Evolutionary conservation across 1,140 invertebrate genomes (phyloP), one percentile per base, ranked within the genome.

Genomic region (Pseudomyrmex cubaensis): DNA sequence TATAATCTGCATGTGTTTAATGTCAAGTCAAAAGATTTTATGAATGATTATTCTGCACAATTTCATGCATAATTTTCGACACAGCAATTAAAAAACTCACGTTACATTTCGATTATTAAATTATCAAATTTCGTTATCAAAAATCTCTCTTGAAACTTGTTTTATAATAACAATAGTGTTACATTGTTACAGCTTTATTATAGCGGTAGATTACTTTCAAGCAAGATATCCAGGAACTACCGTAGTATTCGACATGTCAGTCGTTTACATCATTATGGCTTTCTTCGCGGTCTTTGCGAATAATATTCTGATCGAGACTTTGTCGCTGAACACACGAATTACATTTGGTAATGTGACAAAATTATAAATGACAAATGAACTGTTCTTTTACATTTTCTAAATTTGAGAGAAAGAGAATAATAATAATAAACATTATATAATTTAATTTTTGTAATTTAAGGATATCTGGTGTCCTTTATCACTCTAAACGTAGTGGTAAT

Each of bases 161-260:
- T 62, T 50, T 62, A 35, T 54, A 17, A 1, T 10, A 20, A 63
- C 50, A 54, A 59, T 25, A 17, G 44, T 84, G 10, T 25, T 12
- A 85, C 73, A 50, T 10, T 67, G 20, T 95, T 95, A 67, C 94
- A 98, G 97, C 91, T 98, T 98, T 92, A 97, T 98, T 83, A 98
- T 98, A 92, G 97, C 98, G 7, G 97, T 98, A 63, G 98, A 98
- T 93, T 98, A 97, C 91, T 98, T 98, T 94, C 97, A 98, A 95
- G 94, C 95, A 1, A 95, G 97, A 63, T 99, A 97, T 93, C 97
- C 97, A 1, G 96, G 96, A 15, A 96, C 97, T 0, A 97, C 97
- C 0, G 97, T 99, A 73, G 96, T 98, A 85, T 98, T 98, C 92
- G 98, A 98, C 92, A 98, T 99, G 97, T 98, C 97, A 15, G 95